Evolutionary conservation across 2,888 invertebrate genomes (phyloP), one percentile per base, ranked within the genome.

Genomic region (Labia minor): DNA sequence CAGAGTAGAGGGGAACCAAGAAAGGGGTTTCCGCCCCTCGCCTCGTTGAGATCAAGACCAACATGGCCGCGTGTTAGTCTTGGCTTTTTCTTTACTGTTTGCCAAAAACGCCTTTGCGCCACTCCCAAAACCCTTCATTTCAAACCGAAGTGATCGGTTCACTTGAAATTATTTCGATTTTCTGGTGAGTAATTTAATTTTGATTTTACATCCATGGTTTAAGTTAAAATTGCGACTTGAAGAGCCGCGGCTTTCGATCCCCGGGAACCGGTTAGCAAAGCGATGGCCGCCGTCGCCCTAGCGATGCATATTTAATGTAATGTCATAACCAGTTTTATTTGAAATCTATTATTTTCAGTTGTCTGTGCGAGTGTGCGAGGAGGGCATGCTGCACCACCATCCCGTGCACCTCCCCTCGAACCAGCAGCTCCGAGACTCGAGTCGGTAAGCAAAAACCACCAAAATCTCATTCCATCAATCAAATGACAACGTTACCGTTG

Each of bases 11-110:
- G n/a, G 16, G n/a, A 16, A 11, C 16, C n/a, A 11, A 16, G 14
- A 14, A 16, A 14, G 49, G 49, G 49, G 49, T 3, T 49, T 49
- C 49, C 63, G 33, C 26, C 49, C 49, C 49, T 4, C 49, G 4
- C 49, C 49, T 49, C 49, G 49, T 14, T 14, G 49, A 49, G 49
- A 49, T 49, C 49, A 49, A 49, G 49, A 76, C 80, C 86, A 89
- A 87, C 87, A 88, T 89, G 88, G 89, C 88, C 87, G 88, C 88
- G 87, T 87, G 88, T 87, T 88, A 87, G 85, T 85, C 74, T 73
- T 72, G 74, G 74, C 77, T 82, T 86, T 86, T 86, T 87, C 86
- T 87, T 87, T 87, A 86, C 85, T 87, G 86, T 87, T 87, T 83
- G 86, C 86, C 87, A 86, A 86, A 70, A 72, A 72, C 33, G 14